Base-by-base conservation (phyloP, 2,113 vertebrate species). In the Dicaeum eximium region DNA sequence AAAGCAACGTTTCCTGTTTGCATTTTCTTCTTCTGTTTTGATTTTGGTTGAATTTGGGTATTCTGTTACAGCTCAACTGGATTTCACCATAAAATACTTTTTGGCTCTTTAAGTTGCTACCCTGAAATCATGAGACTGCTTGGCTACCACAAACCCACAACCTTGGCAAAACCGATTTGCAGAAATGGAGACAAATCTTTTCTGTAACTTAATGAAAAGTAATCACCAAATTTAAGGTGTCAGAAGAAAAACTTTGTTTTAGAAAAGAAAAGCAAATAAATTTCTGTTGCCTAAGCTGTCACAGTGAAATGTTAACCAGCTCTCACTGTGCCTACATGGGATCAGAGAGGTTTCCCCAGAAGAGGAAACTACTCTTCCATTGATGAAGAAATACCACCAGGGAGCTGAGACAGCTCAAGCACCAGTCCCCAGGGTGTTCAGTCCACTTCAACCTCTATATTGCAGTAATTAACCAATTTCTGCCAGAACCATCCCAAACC, bases 21-120 rank as follows among this genome's bases (percentile, higher is more conserved):
- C 69, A 42, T 74, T 86, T 88, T 94, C 47, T 81, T 12, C 23
- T 88, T 81, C 51, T 72, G 53, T 90, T 96, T 93, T 90, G 40
- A 70, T 86, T 95, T 72, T 92, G 75, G 61, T 83, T 78, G 42
- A 92, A 78, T 62, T 88, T 2, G 4, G 25, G 38, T 83, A 81
- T 95, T 64, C 64, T 67, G 42, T 91, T 94, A 94, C 72, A 70
- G 61, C 48, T 91, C 69, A 86, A 13, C 19, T 80, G 27, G 38
- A 42, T 86, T 73, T 30, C 72, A 58, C 51, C 42, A 89, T 66
- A 70, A 89, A 91, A 89, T 44, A 74, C 16, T 78, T 86, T n/a
- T 50, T 23, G 15, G 25, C n/a, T 80, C 37, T 71, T 13, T 14
- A 54, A 86, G 33, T 6, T 73, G 35, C 38, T 78, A 73, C 33